Evolutionary conservation across 1,140 invertebrate genomes (phyloP).

Genomic region (Drosophila kurseongensis): DNA sequence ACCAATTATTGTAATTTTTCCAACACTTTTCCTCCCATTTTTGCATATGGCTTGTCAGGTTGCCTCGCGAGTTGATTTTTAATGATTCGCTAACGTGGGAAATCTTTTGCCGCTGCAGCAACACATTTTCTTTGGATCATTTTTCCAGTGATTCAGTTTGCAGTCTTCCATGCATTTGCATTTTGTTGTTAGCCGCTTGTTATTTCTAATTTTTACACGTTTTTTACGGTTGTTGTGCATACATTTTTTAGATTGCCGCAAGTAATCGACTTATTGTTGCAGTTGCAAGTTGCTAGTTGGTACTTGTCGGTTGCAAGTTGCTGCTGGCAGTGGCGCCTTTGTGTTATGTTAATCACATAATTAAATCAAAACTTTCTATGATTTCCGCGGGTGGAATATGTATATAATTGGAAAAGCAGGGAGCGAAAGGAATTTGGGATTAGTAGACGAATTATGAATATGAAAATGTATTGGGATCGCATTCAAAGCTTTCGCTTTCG

Average conservation of each 20-base stretch:
- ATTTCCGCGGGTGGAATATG: conserved; percentile 53
- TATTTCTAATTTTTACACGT: conserved; percentile 75
- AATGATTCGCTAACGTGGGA: conserved; percentile 78
- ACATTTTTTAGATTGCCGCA: conserved; percentile 63
- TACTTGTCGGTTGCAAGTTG: conserved; percentile 13
- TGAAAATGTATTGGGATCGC: conserved; percentile 17
- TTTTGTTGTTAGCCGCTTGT: conserved; percentile 70
- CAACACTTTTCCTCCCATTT: conserved; percentile 14
- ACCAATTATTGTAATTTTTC: conserved; percentile 46
- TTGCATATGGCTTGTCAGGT: conserved; percentile 37
- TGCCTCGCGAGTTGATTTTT: conserved; percentile 61
- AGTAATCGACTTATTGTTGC: conserved; percentile 59
- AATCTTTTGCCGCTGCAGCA: conserved; percentile 45
- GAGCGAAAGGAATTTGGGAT: conserved; percentile 28
- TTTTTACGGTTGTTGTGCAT: conserved; percentile 39
- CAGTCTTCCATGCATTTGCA: conserved; percentile 51
- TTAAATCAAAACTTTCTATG: conserved; percentile 81
- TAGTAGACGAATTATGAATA: conserved; percentile 15
- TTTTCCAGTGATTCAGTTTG: conserved; percentile 15
- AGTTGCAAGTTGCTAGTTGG: conserved; percentile 23
- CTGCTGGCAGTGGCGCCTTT: conserved; percentile 61
- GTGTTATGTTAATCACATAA: conserved; percentile 80
- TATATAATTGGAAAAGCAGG: conserved; percentile 21
- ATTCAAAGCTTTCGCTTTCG: conserved; percentile 17
- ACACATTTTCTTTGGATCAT: conserved; percentile 53